A percentile compares a stretch with the other conserved stretches of the same genome.
These are phyloP conservation scores for Monochamus saltuarius DNA, from an alignment of 1,140 invertebrate species.

Conservation along the genomic window DNA sequence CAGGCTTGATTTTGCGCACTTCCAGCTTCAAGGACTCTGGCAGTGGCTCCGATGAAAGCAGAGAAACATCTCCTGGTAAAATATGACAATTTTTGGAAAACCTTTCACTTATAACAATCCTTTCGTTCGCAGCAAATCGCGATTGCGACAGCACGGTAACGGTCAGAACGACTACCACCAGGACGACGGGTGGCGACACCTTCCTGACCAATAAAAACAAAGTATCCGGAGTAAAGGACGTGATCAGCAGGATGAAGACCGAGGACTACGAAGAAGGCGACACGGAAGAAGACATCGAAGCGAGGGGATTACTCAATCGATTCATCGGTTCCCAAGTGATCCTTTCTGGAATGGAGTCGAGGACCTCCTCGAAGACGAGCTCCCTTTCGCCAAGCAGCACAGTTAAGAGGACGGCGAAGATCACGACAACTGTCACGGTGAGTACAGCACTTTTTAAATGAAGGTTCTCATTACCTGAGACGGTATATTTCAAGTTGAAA, in stretches of 20 bases:
- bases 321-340: constrained; percentile 76
- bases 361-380: constrained; percentile 19
- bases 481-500: too few species aligned
- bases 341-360: constrained; percentile 66
- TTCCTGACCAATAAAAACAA: constrained; percentile 70
- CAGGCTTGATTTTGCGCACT: constrained; percentile 66
- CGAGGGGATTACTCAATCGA: constrained; percentile 73
- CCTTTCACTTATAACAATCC: neutral
- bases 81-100: too few species aligned
- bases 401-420: constrained; percentile 39
- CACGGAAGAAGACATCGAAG: constrained; percentile 65
- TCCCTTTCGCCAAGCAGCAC: constrained; percentile 26
- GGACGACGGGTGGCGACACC: constrained; percentile 44
- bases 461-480: too few species aligned
- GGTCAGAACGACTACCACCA: constrained; percentile 20
- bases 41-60: constrained; percentile 27
- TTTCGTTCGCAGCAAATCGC: neutral
- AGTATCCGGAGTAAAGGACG: constrained; percentile 71
- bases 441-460: too few species aligned
- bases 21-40: constrained; percentile 59
- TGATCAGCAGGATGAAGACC: constrained; percentile 70
- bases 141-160: neutral
- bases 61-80: constrained; percentile 42
- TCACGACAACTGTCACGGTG: constrained; percentile 47
- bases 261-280: constrained; percentile 56